These are phyloP conservation scores for Megamerina dolium DNA, from an alignment of 2,888 invertebrate genomes.

Conservation along the genomic window DNA sequence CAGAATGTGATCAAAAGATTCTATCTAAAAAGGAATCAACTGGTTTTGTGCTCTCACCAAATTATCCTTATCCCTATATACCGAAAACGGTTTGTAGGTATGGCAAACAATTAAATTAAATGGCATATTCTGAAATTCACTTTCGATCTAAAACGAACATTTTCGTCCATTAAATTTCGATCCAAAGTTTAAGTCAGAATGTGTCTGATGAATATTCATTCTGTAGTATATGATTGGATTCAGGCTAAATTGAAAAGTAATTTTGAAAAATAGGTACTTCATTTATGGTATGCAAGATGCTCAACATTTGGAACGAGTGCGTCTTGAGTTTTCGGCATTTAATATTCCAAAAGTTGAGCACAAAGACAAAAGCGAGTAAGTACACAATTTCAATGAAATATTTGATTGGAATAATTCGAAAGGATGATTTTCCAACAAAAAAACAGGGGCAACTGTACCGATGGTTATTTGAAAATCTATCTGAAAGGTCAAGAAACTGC, in stretches of 20 bases:
- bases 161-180: background rate
- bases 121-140: background rate
- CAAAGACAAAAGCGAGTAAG: constrained; percentile 73
- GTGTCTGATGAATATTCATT: no score
- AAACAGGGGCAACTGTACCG: constrained; percentile 63
- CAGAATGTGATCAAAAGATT: constrained; percentile 98
- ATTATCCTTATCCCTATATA: constrained; percentile 92
- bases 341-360: constrained; percentile 75
- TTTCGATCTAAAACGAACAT: no score
- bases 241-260: background rate
- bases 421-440: background rate
- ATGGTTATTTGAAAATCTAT: constrained; percentile 86
- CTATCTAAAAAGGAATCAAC: constrained; percentile 87
- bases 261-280: constrained; percentile 63
- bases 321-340: constrained; percentile 81
- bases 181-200: no score
- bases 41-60: constrained; percentile 91
- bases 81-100: constrained; percentile 90
- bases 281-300: constrained; percentile 97
- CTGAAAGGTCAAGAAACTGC: constrained; percentile 87
- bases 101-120: constrained; percentile 17
- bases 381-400: constrained; percentile 25
- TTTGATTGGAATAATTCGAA: background rate
- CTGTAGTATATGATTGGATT: background rate
- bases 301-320: constrained; percentile 90